A percentile compares a stretch with the other conserved stretches of the same genome.
Conservation (phyloP, 2,113 vertebrate species). For the Chaetura pelagica region DNA sequence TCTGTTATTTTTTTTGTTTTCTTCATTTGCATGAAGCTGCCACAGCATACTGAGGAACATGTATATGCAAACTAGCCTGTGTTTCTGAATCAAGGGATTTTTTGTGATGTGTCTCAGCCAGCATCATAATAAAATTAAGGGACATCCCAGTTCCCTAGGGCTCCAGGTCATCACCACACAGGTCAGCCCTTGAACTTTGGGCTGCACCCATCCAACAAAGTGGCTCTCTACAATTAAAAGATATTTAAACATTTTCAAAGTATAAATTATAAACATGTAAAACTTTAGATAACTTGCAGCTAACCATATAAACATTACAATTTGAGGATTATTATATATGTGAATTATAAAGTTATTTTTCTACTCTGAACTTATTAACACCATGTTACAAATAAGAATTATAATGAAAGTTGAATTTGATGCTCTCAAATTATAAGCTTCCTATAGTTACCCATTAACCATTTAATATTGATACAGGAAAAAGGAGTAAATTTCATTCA, state of each 20-base stretch:
- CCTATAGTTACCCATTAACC: not conserved
- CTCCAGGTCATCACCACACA: not conserved
- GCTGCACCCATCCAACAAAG: not conserved
- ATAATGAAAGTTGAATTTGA: not conserved
- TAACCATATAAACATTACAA: not conserved
- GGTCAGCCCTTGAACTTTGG: not conserved
- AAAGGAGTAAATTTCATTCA: not conserved
- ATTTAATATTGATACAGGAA: not conserved
- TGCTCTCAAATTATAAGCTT: not conserved
- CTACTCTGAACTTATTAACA: not conserved
- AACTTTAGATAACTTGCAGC: not conserved
- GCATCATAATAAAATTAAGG: not conserved
- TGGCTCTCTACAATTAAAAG: not conserved
- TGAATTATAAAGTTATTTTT: not conserved
- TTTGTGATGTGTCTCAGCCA: not conserved
- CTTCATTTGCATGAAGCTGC: not conserved
- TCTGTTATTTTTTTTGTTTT: not conserved
- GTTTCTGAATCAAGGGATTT: not conserved
- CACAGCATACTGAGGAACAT: not conserved
- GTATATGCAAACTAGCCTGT: not conserved
- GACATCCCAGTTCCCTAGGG: not conserved
- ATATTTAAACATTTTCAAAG: not conserved
- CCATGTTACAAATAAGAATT: not conserved
- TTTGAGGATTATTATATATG: not conserved
- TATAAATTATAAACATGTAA: slow-evolving; percentile 4